Conservation (phyloP, 2,113 vertebrate species). For the Ailuropoda melanoleuca region DNA sequence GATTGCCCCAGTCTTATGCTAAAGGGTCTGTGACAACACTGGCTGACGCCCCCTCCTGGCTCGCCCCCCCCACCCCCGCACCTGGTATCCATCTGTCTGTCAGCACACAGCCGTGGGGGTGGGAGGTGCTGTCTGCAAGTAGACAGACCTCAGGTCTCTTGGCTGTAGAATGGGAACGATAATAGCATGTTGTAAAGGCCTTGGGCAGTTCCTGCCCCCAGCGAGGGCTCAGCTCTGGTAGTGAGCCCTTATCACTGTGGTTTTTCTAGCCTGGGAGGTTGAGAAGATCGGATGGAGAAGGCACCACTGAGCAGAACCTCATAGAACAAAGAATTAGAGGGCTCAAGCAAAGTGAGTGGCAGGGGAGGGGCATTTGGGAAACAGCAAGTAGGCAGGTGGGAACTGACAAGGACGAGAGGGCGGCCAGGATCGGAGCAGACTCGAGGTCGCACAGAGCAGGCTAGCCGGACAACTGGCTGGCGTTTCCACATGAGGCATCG, state of each 20-base stretch:
- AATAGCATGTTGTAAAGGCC: not conserved
- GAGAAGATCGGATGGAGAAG: not conserved
- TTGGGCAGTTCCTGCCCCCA: not conserved
- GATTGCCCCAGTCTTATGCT: not conserved
- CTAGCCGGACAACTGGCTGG: not conserved
- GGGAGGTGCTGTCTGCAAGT: too few species aligned
- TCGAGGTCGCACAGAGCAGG: not conserved
- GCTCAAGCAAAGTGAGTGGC: not conserved
- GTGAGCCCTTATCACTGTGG: not conserved
- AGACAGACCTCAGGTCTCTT: not conserved
- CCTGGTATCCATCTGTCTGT: not conserved
- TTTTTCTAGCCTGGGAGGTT: not conserved
- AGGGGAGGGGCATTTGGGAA: not conserved
- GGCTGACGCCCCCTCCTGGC: not conserved
- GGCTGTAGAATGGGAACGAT: not conserved
- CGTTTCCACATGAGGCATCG: accelerated
- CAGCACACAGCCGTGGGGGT: not conserved
- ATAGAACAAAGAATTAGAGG: not conserved
- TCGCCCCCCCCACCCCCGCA: not conserved
- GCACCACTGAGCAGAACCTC: not conserved
- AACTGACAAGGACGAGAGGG: not conserved
- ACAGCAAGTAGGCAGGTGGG: not conserved
- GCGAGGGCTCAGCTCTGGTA: not conserved
- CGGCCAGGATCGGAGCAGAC: not conserved
- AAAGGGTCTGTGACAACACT: not conserved